phyloP scores from a whole-genome alignment of 2,113 vertebrate genomes.

The Myrmecophaga tridactyla region DNA sequence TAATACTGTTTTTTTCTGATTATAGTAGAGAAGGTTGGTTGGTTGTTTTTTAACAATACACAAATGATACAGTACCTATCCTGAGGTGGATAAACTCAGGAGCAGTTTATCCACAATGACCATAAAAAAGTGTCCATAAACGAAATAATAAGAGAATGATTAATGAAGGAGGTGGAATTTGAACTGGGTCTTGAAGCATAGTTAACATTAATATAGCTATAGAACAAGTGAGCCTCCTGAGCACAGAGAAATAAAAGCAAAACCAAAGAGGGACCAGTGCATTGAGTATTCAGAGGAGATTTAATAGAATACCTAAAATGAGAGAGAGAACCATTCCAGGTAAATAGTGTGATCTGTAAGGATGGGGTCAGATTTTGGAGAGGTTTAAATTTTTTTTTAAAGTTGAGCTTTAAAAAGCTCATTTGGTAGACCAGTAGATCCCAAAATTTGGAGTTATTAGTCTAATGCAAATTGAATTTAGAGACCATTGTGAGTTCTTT shows the following conservation, averaged over 20 bases:
- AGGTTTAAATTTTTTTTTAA: neutral
- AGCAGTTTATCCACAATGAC: neutral
- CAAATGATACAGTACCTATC: neutral
- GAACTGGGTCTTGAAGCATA: neutral
- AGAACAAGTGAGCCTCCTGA: neutral
- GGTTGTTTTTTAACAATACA: neutral
- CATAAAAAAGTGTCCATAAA: neutral
- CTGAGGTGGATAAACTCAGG: neutral
- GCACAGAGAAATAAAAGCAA: neutral
- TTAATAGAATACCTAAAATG: neutral
- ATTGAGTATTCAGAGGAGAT: neutral
- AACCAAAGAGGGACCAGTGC: neutral
- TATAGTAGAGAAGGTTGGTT: neutral
- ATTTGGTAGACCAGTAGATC: neutral
- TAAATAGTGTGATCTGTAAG: neutral
- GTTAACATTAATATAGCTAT: neutral
- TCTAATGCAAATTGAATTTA: constrained; percentile 18
- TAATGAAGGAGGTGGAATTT: neutral
- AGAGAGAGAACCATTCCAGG: neutral
- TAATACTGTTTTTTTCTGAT: neutral
- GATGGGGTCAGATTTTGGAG: neutral
- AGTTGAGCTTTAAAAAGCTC: neutral
- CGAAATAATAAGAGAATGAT: constrained; percentile 25
- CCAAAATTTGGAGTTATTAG: neutral
- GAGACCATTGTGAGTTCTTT: neutral